These are phyloP conservation scores for Platyrinchus mystaceus DNA, from an alignment of 2,797 vertebrate species.

Conservation along the genomic window DNA sequence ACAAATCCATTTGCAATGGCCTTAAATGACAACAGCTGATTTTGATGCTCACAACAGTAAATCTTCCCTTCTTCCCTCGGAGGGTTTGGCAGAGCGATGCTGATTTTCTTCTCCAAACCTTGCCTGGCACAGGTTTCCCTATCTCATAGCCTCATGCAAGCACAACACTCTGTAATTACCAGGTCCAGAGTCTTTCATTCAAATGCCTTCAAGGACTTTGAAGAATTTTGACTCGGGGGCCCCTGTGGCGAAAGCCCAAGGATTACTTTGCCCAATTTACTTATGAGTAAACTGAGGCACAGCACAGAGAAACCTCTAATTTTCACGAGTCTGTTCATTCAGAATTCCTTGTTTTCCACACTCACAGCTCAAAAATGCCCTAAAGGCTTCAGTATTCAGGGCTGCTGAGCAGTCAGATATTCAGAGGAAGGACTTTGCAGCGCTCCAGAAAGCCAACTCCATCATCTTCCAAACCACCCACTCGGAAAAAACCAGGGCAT, in stretches of 20 bases:
- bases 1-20: constrained; percentile 56
- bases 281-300: constrained; percentile 66
- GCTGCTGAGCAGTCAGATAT: constrained; percentile 18
- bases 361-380: constrained; percentile 40
- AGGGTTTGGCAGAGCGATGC: constrained; percentile 10
- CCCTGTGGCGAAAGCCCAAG: constrained; percentile 24
- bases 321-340: constrained; percentile 59
- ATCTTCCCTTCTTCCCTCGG: neutral
- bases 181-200: constrained; percentile 44
- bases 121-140: constrained; percentile 46
- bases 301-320: constrained; percentile 59
- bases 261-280: constrained; percentile 48
- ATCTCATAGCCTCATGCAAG: constrained; percentile 52
- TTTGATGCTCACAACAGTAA: neutral
- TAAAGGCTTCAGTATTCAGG: constrained; percentile 45
- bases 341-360: constrained; percentile 46
- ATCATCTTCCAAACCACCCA: constrained; percentile 42
- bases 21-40: constrained; percentile 44
- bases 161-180: constrained; percentile 47
- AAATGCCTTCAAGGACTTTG: constrained; percentile 61
- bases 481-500: constrained; percentile 50
- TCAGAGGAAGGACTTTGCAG: neutral
- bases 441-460: neutral
- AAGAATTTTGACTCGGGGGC: constrained; percentile 46
- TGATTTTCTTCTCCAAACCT: constrained; percentile 54